A percentile compares a stretch with the other conserved stretches of the same genome.
phyloP scores from a whole-genome alignment of 2,888 invertebrate species.

The Siphlonurus alternatus region DNA sequence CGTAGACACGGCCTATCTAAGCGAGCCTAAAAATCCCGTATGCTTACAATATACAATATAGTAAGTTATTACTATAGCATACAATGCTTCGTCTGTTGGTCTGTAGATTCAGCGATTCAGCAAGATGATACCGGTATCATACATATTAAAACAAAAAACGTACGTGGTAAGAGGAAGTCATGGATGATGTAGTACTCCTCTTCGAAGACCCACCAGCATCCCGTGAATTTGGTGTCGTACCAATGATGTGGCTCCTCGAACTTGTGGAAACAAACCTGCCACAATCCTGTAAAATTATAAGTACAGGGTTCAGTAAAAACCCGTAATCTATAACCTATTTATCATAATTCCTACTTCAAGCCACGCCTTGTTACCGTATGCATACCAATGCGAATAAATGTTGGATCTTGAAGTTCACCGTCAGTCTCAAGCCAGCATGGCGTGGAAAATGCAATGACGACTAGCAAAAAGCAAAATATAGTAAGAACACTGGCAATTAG shows the following conservation, averaged over 20 bases:
- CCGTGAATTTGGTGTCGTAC: constrained; percentile 67
- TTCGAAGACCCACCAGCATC: constrained; percentile 96
- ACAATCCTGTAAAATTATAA: constrained; percentile 46
- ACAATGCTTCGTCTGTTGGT: too few relatives aligned
- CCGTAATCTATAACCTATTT: neutral
- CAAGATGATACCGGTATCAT: too few relatives aligned
- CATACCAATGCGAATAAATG: constrained; percentile 61
- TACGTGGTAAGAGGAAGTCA: constrained; percentile 67
- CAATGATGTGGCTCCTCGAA: constrained; percentile 65
- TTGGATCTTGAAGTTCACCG: constrained; percentile 55
- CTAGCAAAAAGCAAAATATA: constrained; percentile 46
- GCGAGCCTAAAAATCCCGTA: too few relatives aligned
- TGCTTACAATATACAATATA: too few relatives aligned
- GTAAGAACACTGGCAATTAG: constrained; percentile 47
- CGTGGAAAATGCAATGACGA: constrained; percentile 66
- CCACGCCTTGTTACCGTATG: constrained; percentile 4
- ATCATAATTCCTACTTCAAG: neutral
- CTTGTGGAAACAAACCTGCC: constrained; percentile 85
- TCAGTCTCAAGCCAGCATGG: constrained; percentile 79
- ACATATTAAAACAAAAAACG: constrained; percentile 18
- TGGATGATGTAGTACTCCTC: constrained; percentile 92
- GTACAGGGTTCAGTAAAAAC: neutral
- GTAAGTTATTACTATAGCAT: too few relatives aligned
- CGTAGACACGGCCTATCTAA: too few relatives aligned
- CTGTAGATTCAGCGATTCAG: neutral